Percentiles rank a stretch among this genome's conserved stretches.
Evolutionary conservation across 2,113 vertebrate genomes (phyloP).

Genomic region (Syrmaticus mikado): DNA sequence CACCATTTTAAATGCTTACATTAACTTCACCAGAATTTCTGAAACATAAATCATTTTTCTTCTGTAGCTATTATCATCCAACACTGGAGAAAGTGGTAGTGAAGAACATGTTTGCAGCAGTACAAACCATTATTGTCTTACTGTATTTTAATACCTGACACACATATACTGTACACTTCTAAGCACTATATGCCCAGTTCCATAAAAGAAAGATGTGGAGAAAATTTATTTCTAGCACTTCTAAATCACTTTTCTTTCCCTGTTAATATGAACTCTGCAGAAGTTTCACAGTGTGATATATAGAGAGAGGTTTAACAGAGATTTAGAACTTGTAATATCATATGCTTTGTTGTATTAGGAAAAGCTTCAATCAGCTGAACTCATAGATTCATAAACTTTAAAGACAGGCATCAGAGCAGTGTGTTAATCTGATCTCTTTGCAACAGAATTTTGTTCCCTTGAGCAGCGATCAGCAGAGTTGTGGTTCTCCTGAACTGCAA

Average conservation of each 20-base stretch:
- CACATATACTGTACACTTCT: neutral
- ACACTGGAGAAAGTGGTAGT: neutral
- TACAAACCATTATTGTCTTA: neutral
- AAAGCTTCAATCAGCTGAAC: neutral
- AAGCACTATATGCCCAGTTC: neutral
- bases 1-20: neutral
- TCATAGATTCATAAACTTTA: neutral
- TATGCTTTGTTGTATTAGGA: neutral
- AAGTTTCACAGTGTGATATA: neutral
- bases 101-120: neutral
- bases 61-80: neutral
- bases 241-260: neutral
- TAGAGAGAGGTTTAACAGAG: neutral
- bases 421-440: neutral
- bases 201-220: neutral
- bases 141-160: neutral
- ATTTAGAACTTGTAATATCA: neutral
- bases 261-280: neutral
- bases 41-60: neutral
- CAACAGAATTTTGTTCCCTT: neutral
- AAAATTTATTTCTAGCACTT: neutral
- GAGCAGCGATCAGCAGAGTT: neutral
- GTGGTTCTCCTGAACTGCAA: neutral
- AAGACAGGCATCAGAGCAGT: neutral
- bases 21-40: neutral